These are phyloP conservation scores for Himalopsyche japonica DNA, from an alignment of 2,888 invertebrate genomes.

Conservation along the genomic window DNA sequence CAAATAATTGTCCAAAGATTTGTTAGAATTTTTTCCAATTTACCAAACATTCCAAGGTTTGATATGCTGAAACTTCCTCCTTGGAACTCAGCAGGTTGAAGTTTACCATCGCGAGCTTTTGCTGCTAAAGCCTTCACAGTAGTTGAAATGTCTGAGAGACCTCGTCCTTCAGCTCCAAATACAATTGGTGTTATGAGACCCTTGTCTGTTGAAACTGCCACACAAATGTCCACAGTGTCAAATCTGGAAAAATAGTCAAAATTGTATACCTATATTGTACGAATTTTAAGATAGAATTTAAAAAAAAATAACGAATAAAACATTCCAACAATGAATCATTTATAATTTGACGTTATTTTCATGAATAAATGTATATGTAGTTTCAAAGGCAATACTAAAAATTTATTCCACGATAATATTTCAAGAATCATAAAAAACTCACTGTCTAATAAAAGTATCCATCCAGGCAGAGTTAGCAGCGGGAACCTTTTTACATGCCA, in stretches of 20 bases:
- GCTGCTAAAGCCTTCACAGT: conserved; percentile 79
- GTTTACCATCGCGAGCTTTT: conserved; percentile 85
- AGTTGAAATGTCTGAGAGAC: conserved; percentile 79
- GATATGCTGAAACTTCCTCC: conserved; percentile 95
- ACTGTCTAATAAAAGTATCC: conserved; percentile 91
- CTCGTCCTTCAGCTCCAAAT: conserved; percentile 87
- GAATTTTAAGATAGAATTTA: neutral
- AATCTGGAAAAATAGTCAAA: conserved; percentile 61
- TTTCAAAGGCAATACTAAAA: too few species aligned
- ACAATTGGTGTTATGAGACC: conserved; percentile 98
- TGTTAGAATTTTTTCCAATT: conserved; percentile 41
- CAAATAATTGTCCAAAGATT: neutral
- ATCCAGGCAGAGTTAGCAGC: conserved; percentile 96
- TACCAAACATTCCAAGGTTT: conserved; percentile 92
- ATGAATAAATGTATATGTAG: neutral
- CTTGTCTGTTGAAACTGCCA: conserved; percentile 93
- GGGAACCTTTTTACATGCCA: conserved; percentile 87
- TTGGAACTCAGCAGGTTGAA: conserved; percentile 94
- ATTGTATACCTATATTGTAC: too few species aligned
- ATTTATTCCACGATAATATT: too few species aligned
- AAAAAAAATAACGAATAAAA: neutral
- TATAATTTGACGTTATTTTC: too few species aligned
- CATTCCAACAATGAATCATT: neutral
- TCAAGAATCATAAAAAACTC: conserved; percentile 48
- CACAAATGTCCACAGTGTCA: conserved; percentile 90